Conservation (phyloP, 2,888 invertebrate species). For the Pandemis corylana region DNA sequence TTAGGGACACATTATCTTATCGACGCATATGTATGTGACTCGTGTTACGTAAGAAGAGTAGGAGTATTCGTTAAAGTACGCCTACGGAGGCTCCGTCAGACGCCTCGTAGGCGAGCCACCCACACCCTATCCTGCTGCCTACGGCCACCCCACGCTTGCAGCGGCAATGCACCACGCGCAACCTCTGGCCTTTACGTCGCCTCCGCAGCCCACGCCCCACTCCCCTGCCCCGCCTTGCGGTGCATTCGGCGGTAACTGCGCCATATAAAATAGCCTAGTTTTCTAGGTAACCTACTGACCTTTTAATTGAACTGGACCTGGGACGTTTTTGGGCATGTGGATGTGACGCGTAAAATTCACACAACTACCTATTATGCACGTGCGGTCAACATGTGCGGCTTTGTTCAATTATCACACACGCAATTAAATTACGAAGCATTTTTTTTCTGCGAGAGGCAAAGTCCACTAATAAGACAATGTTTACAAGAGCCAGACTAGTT, state of each 20-base stretch:
- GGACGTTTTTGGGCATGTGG: neutral
- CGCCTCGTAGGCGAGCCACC: slow-evolving; percentile 32
- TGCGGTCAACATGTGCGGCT: neutral
- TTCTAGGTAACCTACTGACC: slow-evolving; percentile 40
- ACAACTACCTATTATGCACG: neutral
- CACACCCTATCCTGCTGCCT: slow-evolving; percentile 56
- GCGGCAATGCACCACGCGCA: slow-evolving; percentile 43
- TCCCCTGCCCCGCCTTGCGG: slow-evolving; percentile 54
- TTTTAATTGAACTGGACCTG: slow-evolving; percentile 23
- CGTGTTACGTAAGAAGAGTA: slow-evolving; percentile 23
- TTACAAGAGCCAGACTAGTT: neutral
- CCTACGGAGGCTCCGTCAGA: slow-evolving; percentile 19
- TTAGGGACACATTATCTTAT: neutral
- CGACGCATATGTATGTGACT: neutral
- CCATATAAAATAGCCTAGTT: slow-evolving; percentile 44
- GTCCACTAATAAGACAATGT: neutral
- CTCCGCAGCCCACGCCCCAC: slow-evolving; percentile 8
- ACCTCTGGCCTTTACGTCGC: slow-evolving; percentile 42
- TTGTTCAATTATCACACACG: slow-evolving; percentile 1
- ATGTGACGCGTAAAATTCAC: neutral
- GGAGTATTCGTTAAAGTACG: slow-evolving; percentile 8
- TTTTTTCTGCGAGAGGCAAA: neutral
- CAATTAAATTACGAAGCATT: slow-evolving; percentile 2
- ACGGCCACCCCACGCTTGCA: slow-evolving; percentile 53
- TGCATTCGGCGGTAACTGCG: slow-evolving; percentile 48